Evolutionary conservation across 2,888 invertebrate genomes (phyloP), one percentile per base, ranked within the genome.

Genomic region (Orthosia gracilis): DNA sequence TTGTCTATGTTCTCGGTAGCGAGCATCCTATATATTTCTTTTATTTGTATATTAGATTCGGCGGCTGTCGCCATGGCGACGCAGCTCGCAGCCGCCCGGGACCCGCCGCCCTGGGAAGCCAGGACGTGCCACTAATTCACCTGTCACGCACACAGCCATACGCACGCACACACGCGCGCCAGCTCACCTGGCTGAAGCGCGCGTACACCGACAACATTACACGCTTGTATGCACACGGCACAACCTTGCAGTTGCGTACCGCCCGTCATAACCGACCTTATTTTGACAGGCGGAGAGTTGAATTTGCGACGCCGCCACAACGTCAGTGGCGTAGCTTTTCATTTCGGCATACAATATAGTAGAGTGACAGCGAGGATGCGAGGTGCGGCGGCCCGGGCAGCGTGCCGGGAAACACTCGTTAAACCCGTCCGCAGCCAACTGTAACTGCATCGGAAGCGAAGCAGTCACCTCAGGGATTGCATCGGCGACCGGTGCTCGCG

Each of bases 51-150:
- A 92, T 92, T 90, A 90, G 90, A 92, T 90, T 89, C 91, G 40
- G 40, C 88, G 91, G 91, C 89, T 91, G 94, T 95, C 91, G 89
- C 91, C 90, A 94, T 94, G 92, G 90, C 90, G 89, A 95, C 94
- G 91, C 85, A 90, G 92, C 92, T 91, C 92, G 90, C 90, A 92
- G 92, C 91, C 92, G 90, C 90, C 92, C 92, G 92, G 93, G 91
- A 76, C 89, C 82, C 87, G 89, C 90, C 89, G 89, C 90, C 90
- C 92, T 85, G 89, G 89, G 87, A 86, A 89, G 87, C 89, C 91
- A 89, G 90, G 88, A 86, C 91, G 90, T 87, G 89, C 89, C 85
- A 87, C 91, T 91, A 92, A 91, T 90, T 94, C 92, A 94, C 93
- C 94, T 94, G 92, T 89, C 89, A 79, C 91, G 87, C 92, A 89